Evolutionary conservation across 2,113 vertebrate species (phyloP).

Genomic region (Dryoscopus gambensis): DNA sequence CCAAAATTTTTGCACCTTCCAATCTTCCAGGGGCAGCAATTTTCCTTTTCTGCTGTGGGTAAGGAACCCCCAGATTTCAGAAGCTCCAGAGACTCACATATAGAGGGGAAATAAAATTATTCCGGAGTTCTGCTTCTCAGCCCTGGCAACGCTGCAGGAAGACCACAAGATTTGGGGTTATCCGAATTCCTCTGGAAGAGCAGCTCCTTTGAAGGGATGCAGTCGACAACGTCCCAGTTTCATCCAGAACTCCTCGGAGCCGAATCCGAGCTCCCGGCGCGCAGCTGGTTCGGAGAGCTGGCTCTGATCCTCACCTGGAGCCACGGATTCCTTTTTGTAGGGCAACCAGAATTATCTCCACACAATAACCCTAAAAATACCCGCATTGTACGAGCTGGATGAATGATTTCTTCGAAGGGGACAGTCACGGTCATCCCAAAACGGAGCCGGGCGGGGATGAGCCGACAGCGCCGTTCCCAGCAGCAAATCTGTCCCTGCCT

Average conservation of each 20-base stretch:
- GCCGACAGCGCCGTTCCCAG: accelerated
- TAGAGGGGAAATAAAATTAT: background rate
- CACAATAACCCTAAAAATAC: background rate
- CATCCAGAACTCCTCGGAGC: background rate
- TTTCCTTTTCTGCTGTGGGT: background rate
- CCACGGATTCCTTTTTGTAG: background rate
- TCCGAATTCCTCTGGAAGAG: background rate
- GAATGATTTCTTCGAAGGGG: background rate
- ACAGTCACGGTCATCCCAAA: background rate
- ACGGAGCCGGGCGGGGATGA: accelerated
- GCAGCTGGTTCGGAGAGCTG: background rate
- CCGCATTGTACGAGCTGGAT: background rate
- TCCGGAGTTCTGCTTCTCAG: background rate
- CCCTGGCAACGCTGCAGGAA: background rate
- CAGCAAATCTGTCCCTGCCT: background rate
- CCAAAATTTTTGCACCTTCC: background rate
- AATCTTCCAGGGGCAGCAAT: background rate
- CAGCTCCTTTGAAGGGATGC: background rate
- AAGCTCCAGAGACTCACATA: background rate
- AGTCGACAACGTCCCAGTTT: accelerated
- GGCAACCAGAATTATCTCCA: background rate
- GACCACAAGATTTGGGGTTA: too few species aligned
- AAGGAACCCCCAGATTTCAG: background rate
- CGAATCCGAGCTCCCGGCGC: accelerated
- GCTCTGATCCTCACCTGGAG: background rate